Evolutionary conservation across 2,888 invertebrate genomes (phyloP), one percentile per base, ranked within the genome.

Genomic region (Atethmia centrago): DNA sequence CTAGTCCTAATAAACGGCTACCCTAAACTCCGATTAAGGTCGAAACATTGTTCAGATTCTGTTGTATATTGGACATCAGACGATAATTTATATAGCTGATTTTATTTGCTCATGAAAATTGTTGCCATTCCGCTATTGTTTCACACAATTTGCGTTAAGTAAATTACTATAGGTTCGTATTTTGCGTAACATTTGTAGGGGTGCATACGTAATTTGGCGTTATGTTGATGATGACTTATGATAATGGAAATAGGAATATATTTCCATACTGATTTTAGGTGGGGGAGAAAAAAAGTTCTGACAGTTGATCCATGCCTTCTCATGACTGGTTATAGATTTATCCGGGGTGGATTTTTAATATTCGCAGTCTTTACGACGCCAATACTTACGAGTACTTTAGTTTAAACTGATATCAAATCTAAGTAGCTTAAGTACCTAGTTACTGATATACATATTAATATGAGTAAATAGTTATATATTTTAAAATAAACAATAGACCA

Each of bases 31-130:
- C 71, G 79, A 76, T 85, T 74, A 80, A 74, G 70, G 72, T 69
- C 71, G 21, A 67, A 74, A 82, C 76, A 79, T 84, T 86, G 82
- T 85, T 86, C 67, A 78, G 56, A 75, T 80, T 74, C 78, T 76
- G 71, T 78, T 78, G 65, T 75, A 75, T 72, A 82, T 67, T 74
- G 65, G 72, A 71, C 66, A 75, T 74, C 73, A 80, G 64, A 73
- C 71, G 28, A 79, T 81, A 80, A 85, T 87, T 87, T 87, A 83
- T 76, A 70, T 68, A 25, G 16, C 25, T 19, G 62, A 72, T 83
- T 83, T 79, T 76, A 82, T 86, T 77, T 75, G 68, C 61, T 51
- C 47, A 71, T 71, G 77, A 71, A 74, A 82, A 83, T 80, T 74
- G 72, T 80, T 69, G 36, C 14, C 66, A 58, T 63, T 59, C 36